Base-by-base conservation (phyloP, 1,140 invertebrate species). In the Eueides isabella region DNA sequence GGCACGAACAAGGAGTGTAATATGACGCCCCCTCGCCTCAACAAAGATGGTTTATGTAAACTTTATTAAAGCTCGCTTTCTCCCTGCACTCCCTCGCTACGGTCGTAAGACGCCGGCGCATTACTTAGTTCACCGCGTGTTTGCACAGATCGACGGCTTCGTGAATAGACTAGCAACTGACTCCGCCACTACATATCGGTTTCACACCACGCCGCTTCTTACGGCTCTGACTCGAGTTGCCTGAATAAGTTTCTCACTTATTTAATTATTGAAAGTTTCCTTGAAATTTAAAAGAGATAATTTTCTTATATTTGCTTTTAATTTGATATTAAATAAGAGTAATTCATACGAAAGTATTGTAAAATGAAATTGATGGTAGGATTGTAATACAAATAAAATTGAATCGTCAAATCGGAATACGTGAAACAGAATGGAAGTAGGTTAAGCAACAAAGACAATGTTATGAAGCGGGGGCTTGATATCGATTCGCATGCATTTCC, bases 391-490 rank as follows among this genome's bases (percentile, higher is more conserved):
- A 38, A 38, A 38, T 29, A 65, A 69, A 75, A 81, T 76, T 76
- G 75, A 67, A 65, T 74, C 63, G 73, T 76, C 71, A 74, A 74
- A 76, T 61, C 68, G 55, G 64, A 66, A 72, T 75, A 76, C 70
- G 70, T 70, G 71, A 64, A 68, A 73, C 69, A 71, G 73, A 77
- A 76, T 67, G 78, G 81, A 89, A 88, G 81, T 92, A 88, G 88
- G 90, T 89, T 91, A 92, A 81, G 83, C 84, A 85, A 91, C 85
- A 89, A 90, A 90, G 85, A 89, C 87, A 87, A 87, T 86, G 84
- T 85, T 85, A 85, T 81, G 81, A 88, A 87, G 80, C 77, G 79
- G 77, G 82, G 79, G 84, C 55, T 75, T 71, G 77, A 73, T 87
- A 89, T 89, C 85, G 87, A 90, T 91, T 90, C 83, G 85, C 78